These are phyloP conservation scores for Eucidaris tribuloides DNA, from an alignment of 35 echinoderm and acorn worm species.

Conservation along the genomic window DNA sequence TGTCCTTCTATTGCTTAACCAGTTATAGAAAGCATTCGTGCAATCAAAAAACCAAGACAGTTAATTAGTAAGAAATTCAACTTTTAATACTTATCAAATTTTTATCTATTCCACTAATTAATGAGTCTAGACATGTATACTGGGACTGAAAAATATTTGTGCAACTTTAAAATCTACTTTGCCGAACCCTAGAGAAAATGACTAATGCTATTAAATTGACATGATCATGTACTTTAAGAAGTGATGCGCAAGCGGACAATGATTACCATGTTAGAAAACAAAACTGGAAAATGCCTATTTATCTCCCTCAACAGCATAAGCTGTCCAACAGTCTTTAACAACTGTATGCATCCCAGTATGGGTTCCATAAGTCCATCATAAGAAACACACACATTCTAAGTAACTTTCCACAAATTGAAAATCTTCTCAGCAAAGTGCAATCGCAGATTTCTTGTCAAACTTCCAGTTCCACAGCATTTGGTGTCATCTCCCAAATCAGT, in stretches of 20 bases:
- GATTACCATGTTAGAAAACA: background rate
- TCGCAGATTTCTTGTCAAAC: constrained; percentile 56
- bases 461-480: constrained; percentile 46
- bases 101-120: too few relatives aligned
- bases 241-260: background rate
- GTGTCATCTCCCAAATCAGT: constrained; percentile 49
- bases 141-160: too few relatives aligned
- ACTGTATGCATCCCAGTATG: constrained; percentile 9
- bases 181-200: background rate
- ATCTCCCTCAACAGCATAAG: constrained; percentile 20
- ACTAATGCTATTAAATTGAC: background rate
- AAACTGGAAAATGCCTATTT: background rate
- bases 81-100: too few relatives aligned
- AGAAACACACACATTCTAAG: constrained; percentile 41
- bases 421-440: background rate
- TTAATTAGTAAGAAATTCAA: background rate
- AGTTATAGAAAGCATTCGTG: background rate
- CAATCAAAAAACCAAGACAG: background rate
- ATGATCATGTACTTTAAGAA: background rate
- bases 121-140: too few relatives aligned
- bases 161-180: too few relatives aligned
- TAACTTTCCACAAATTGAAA: constrained; percentile 28
- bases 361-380: constrained; percentile 53
- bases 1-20: background rate
- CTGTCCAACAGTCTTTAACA: constrained; percentile 43